Evolutionary conservation across 2,797 vertebrate species (phyloP).

Genomic region (Pipistrellus pygmaeus): DNA sequence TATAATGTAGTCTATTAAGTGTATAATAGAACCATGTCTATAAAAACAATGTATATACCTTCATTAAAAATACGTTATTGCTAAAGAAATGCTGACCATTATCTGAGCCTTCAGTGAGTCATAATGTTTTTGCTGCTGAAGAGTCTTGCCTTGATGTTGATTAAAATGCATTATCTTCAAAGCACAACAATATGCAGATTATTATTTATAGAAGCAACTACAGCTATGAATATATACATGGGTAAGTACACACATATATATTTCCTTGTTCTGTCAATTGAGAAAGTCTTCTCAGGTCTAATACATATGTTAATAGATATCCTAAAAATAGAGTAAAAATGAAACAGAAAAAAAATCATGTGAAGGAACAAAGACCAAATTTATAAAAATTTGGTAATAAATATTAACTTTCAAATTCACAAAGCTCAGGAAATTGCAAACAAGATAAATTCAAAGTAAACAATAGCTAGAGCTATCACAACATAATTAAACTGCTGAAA

Average conservation of each 20-base stretch:
- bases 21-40: background rate
- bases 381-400: background rate
- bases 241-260: background rate
- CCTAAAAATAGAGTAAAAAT: background rate
- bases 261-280: background rate
- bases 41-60: background rate
- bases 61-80: background rate
- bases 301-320: background rate
- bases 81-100: background rate
- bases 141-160: background rate
- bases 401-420: background rate
- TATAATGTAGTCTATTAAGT: background rate
- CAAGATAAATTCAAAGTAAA: background rate
- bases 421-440: background rate
- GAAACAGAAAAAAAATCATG: background rate
- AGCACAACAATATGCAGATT: background rate
- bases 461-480: background rate
- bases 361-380: background rate
- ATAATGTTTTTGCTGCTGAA: background rate
- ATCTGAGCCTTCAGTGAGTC: background rate
- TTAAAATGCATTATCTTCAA: background rate
- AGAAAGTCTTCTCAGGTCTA: background rate
- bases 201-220: background rate
- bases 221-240: background rate
- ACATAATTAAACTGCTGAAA: background rate